These are phyloP conservation scores for Sylvicapra grimmia DNA, from an alignment of 2,113 vertebrate genomes.

Conservation along the genomic window DNA sequence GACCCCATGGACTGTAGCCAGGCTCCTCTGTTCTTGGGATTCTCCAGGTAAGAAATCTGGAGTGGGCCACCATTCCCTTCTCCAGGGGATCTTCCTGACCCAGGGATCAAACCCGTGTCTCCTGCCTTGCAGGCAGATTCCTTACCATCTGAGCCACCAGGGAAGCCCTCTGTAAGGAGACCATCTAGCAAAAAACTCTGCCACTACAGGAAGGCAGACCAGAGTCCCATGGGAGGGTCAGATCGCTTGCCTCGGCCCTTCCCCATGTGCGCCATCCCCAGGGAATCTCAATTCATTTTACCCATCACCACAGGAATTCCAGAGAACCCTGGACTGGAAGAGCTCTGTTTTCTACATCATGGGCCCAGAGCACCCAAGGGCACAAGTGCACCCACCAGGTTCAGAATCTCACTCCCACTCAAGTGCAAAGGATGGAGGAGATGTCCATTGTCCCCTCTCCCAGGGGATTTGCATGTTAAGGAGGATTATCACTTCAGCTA, in stretches of 20 bases:
- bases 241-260: neutral
- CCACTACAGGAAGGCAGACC: neutral
- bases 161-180: neutral
- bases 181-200: neutral
- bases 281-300: neutral
- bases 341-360: accelerated
- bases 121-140: neutral
- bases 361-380: neutral
- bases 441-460: neutral
- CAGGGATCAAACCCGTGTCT: neutral
- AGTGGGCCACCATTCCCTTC: neutral
- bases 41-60: neutral
- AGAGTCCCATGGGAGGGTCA: neutral
- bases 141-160: neutral
- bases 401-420: neutral
- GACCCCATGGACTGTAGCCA: neutral
- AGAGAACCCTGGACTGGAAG: neutral
- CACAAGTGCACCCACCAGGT: neutral
- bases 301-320: neutral
- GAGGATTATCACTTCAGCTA: neutral
- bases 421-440: neutral
- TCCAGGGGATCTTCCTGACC: neutral
- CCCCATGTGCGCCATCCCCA: neutral
- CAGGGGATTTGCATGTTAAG: neutral
- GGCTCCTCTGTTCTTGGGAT: neutral